Evolutionary conservation across 2,113 vertebrate genomes (phyloP).

Genomic region (Polyodon spathula): DNA sequence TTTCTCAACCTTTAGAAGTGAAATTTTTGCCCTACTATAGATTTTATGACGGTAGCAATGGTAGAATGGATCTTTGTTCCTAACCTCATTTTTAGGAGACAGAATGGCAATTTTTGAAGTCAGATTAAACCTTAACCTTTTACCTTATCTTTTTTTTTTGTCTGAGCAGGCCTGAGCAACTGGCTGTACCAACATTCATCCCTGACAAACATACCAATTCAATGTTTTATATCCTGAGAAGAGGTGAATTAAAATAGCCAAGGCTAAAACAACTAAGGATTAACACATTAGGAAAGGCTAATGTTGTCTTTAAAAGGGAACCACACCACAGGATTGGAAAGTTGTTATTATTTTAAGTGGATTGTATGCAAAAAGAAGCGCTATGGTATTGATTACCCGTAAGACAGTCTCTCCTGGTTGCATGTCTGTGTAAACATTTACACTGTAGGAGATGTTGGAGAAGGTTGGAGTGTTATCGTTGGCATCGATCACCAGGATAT

Average conservation of each 20-base stretch:
- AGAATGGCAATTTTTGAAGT: conserved; percentile 28
- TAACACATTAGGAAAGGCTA: conserved; percentile 12
- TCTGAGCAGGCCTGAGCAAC: conserved; percentile 6
- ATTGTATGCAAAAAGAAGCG: conserved; percentile 20
- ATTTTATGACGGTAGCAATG: conserved; percentile 31
- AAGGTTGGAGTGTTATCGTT: conserved; percentile 92
- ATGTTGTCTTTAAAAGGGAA: neutral
- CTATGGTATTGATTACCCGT: conserved; percentile 63
- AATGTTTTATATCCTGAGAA: conserved; percentile 8
- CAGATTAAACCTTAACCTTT: conserved; percentile 50
- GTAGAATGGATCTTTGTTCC: too few relatives aligned
- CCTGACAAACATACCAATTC: neutral
- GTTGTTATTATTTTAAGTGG: conserved; percentile 16
- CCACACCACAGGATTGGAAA: neutral
- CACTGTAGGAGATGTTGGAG: conserved; percentile 76
- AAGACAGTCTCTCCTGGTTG: conserved; percentile 76
- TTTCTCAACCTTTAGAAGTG: too few relatives aligned
- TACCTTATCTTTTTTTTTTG: neutral
- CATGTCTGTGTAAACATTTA: conserved; percentile 90
- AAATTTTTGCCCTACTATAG: neutral
- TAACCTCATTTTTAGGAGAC: too few relatives aligned
- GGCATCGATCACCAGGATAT: conserved; percentile 84
- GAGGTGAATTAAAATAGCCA: neutral
- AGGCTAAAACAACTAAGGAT: conserved; percentile 4
- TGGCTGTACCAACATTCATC: conserved; percentile 12